phyloP scores from a whole-genome alignment of 2,113 vertebrate genomes.

The Phaethornis superciliosus region DNA sequence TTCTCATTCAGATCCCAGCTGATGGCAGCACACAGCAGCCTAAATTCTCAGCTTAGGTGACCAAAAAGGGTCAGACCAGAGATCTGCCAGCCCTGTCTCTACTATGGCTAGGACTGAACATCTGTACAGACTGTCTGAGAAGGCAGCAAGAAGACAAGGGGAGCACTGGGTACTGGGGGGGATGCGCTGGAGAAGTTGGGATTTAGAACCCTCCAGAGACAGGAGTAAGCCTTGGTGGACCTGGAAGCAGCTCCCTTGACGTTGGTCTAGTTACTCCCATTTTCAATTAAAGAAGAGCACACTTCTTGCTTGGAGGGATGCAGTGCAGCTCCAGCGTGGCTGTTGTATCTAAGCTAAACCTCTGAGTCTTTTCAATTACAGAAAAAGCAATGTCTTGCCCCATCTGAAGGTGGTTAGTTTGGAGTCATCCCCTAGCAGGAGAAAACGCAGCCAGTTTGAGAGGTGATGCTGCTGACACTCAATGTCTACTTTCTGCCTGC shows the following conservation, averaged over 20 bases:
- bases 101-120: fast-evolving
- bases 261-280: neutral
- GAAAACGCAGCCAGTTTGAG: neutral
- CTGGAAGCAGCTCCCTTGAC: neutral
- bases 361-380: neutral
- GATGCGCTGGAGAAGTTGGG: neutral
- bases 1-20: neutral
- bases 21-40: neutral
- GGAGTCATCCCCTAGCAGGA: neutral
- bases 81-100: neutral
- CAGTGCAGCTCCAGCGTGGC: neutral
- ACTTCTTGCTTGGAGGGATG: neutral
- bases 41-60: neutral
- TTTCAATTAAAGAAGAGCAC: neutral
- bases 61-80: neutral
- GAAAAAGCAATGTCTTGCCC: fast-evolving
- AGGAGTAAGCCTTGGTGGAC: neutral
- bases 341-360: neutral
- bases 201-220: neutral
- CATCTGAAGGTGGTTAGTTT: neutral
- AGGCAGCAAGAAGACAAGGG: neutral
- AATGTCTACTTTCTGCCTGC: neutral
- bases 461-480: neutral
- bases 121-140: neutral
- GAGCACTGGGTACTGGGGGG: neutral